Evolutionary conservation across 1,140 invertebrate genomes (phyloP).

Genomic region (Hestina assimilis): DNA sequence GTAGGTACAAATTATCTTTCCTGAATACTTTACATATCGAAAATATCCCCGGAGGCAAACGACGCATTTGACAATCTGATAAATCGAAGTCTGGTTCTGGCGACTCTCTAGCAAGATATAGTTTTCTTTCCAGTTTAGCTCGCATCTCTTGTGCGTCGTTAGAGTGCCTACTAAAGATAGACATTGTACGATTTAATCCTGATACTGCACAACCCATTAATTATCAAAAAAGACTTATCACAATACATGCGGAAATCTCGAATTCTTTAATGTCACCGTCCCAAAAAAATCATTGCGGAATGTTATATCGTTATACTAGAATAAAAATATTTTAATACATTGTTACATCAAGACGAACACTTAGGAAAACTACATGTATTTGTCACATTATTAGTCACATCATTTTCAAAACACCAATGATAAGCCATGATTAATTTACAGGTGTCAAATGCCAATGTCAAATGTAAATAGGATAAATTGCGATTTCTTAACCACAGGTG

Average conservation of each 20-base stretch:
- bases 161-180: conserved; percentile 55
- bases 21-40: conserved; percentile 87
- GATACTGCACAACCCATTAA: conserved; percentile 75
- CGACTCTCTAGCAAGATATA: conserved; percentile 86
- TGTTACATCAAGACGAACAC: background rate
- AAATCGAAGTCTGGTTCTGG: conserved; percentile 88
- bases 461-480: no score
- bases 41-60: conserved; percentile 86
- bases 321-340: background rate
- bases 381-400: background rate
- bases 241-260: background rate
- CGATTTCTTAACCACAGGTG: no score
- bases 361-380: background rate
- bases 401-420: conserved; percentile 3
- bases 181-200: conserved; percentile 62
- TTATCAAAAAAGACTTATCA: conserved; percentile 20
- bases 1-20: conserved; percentile 83
- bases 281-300: conserved; percentile 21
- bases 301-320: conserved; percentile 5
- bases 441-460: background rate
- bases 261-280: conserved; percentile 37
- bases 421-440: background rate
- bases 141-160: conserved; percentile 75
- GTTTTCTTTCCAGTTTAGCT: conserved; percentile 84
- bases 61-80: conserved; percentile 83